Percentiles rank a stretch among this genome's conserved stretches.
Evolutionary conservation across 1,140 invertebrate genomes (phyloP).

Genomic region (Nasonia vitripennis): DNA sequence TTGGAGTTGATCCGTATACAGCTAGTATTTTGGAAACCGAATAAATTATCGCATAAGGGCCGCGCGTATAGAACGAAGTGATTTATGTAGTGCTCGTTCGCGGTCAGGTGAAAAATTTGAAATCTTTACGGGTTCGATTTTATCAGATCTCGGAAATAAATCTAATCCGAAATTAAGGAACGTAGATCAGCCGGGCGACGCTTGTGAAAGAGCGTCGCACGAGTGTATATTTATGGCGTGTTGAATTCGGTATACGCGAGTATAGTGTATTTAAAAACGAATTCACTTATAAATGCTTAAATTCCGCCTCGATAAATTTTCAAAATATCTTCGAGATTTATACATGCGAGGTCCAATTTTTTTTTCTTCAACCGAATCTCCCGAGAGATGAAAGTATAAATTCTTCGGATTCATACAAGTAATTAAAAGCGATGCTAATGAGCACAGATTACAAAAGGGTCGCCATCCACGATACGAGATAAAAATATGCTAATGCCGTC

Average conservation of each 20-base stretch:
- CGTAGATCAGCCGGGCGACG: conserved; percentile 14
- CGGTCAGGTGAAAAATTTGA: conserved; percentile 29
- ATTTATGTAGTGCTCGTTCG: not conserved
- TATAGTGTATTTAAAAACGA: conserved; percentile 26
- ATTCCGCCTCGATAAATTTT: conserved; percentile 9
- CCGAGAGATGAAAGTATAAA: too few relatives aligned
- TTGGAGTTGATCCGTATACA: not conserved
- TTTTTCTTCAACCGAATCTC: not conserved
- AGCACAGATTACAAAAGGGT: too few relatives aligned
- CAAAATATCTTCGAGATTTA: conserved; percentile 19
- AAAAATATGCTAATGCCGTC: not conserved
- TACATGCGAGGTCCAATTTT: conserved; percentile 13
- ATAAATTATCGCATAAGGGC: conserved; percentile 30
- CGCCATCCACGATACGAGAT: not conserved
- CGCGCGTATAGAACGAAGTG: not conserved
- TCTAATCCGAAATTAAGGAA: conserved; percentile 36
- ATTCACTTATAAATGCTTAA: not conserved
- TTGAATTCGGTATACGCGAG: conserved; percentile 31
- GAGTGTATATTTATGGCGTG: conserved; percentile 19
- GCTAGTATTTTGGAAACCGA: not conserved
- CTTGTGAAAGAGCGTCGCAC: conserved; percentile 32
- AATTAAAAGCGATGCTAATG: not conserved
- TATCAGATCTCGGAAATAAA: conserved; percentile 30
- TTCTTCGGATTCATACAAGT: too few relatives aligned
- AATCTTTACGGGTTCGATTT: conserved; percentile 36